These are phyloP conservation scores for Nothura maculosa DNA, from an alignment of 2,797 vertebrate genomes.

Conservation along the genomic window DNA sequence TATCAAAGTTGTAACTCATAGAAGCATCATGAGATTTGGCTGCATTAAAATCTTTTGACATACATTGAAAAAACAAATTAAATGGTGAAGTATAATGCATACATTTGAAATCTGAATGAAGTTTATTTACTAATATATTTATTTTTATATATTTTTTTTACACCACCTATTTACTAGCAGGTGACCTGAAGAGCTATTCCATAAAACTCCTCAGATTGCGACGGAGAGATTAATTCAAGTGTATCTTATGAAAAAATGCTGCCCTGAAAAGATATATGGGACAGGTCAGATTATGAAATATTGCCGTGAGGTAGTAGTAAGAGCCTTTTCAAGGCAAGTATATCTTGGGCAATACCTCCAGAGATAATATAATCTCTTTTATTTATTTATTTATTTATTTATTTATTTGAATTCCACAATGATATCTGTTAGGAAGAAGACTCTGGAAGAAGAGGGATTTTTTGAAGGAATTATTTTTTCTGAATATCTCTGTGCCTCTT, in stretches of 20 bases:
- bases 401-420: too few relatives aligned
- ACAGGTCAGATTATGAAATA: background rate
- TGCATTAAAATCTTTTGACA: background rate
- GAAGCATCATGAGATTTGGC: background rate
- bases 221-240: background rate
- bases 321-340: background rate
- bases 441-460: background rate
- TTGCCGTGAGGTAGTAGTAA: background rate
- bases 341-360: background rate
- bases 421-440: rapidly evolving
- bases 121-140: background rate
- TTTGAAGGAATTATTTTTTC: background rate
- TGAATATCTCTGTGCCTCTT: background rate
- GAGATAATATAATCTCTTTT: rapidly evolving
- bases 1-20: background rate
- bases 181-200: constrained; percentile 8
- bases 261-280: background rate
- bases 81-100: background rate
- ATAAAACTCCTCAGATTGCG: background rate
- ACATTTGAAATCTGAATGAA: background rate
- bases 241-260: background rate
- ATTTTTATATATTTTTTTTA: too few relatives aligned
- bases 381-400: too few relatives aligned
- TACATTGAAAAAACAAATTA: background rate
- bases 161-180: background rate